Percentiles rank a stretch among this genome's conserved stretches.
Evolutionary conservation across 1,140 invertebrate species (phyloP).

Genomic region (Aphaenogaster floridana): DNA sequence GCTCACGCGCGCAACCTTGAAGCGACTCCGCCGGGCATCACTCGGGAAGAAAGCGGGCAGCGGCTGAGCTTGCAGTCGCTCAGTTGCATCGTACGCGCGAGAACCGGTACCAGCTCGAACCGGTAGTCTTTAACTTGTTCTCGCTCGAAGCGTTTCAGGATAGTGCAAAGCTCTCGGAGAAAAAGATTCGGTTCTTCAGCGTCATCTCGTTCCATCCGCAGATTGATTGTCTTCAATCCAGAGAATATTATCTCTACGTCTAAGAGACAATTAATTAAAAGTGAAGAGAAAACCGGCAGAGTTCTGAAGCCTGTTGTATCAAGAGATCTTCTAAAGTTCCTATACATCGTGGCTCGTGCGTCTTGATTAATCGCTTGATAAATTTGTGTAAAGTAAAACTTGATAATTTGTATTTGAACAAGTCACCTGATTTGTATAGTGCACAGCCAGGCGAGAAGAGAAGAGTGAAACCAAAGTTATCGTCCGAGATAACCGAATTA

Average conservation of each 20-base stretch:
- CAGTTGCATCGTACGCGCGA: constrained; percentile 17
- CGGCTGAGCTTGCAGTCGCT: constrained; percentile 20
- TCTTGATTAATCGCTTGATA: background rate
- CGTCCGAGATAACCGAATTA: constrained; percentile 47
- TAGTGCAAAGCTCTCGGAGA: background rate
- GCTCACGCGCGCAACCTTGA: constrained; percentile 22
- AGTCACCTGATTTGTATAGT: background rate
- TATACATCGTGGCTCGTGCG: background rate
- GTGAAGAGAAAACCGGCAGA: background rate
- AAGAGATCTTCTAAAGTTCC: background rate
- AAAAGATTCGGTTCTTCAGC: background rate
- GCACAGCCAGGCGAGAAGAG: background rate
- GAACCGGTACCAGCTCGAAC: constrained; percentile 24
- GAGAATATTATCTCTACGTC: background rate
- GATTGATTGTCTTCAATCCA: background rate
- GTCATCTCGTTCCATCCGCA: background rate
- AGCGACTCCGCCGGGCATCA: background rate
- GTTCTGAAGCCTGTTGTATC: background rate
- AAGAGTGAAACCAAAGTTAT: background rate
- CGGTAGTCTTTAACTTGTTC: constrained; percentile 14
- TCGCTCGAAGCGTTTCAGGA: background rate
- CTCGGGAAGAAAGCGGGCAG: constrained; percentile 4
- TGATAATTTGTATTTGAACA: background rate
- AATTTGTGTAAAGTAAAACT: background rate
- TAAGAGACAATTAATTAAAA: background rate